Base-by-base conservation (phyloP, 2,113 vertebrate species). In the Actinemys pallida region DNA sequence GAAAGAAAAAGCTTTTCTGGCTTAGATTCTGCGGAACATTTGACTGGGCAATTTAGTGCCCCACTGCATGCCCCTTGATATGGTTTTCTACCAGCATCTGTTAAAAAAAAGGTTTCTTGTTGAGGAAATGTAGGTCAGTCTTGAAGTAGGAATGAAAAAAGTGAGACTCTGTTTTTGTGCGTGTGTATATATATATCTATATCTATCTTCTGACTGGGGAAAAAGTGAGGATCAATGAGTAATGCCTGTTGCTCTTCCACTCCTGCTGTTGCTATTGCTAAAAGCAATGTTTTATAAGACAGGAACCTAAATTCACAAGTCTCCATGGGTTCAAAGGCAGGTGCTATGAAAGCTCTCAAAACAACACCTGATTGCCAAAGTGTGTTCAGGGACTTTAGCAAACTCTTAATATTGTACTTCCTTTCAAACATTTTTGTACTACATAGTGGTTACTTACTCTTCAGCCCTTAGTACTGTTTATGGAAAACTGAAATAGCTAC, bases 1-100 rank as follows among this genome's bases (percentile, higher is more conserved):
- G 89, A 93, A 81, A 96, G 94, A 76, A 47, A 76, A 7, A 93
- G 95, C 47, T 90, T 90, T 97, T 94, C 84, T 81, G 87, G 86
- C 57, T 78, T 84, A 93, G 93, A 95, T 81, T 52, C 49, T 50
- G 90, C 76, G 91, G 53, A 94, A 59, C 13, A 35, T 81, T 93
- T 87, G 91, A 92, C 93, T 92, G 84, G 95, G 81, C 88, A 91
- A 95, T 72, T 35, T 86, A 35, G 57, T 84, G 35, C 69, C 86
- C 92, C 84, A 49, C 87, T 94, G 39, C 56, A 83, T 87, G 49
- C 78, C 81, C 45, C 53, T 87, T 59, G 91, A 52, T 69, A 87
- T n/a, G 24, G 88, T 7, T 69, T 27, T 89, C 72, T 92, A 56
- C 79, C 81, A 89, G 90, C 78, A 87, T 72, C 86, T 84, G 89